These are phyloP conservation scores for Sitodiplosis mosellana DNA, from an alignment of 1,140 invertebrate genomes.

Conservation along the genomic window DNA sequence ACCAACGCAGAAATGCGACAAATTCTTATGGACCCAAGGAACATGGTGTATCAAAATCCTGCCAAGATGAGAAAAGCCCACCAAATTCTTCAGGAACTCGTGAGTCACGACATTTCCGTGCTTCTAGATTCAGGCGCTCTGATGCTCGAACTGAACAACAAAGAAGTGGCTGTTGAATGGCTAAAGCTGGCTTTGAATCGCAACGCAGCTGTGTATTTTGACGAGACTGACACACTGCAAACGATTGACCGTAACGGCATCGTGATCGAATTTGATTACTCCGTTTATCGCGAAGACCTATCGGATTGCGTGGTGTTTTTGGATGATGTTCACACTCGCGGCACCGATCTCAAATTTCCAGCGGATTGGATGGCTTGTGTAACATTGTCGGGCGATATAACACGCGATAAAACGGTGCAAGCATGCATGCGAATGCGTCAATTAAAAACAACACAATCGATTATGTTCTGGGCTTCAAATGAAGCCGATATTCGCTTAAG, in stretches of 20 bases:
- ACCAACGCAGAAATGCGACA: background rate
- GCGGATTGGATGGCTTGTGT: background rate
- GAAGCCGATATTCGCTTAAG: background rate
- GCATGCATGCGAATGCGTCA: background rate
- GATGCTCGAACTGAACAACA: background rate
- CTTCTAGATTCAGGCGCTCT: background rate
- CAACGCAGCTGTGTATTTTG: background rate
- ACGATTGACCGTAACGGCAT: background rate
- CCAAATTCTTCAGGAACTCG: background rate
- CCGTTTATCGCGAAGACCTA: background rate
- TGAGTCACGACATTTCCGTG: background rate
- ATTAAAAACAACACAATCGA: background rate
- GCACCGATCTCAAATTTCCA: background rate
- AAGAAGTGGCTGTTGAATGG: background rate
- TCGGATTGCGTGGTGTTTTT: background rate
- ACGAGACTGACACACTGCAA: background rate
- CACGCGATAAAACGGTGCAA: background rate
- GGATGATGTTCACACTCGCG: background rate
- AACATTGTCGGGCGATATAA: background rate
- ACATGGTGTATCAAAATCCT: background rate
- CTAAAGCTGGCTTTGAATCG: background rate
- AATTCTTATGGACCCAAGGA: background rate
- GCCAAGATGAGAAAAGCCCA: background rate
- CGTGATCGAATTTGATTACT: background rate
- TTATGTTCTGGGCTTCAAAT: background rate